Percentiles rank a stretch among this genome's conserved stretches.
Evolutionary conservation across 2,113 vertebrate species (phyloP).

Genomic region (Aspiorhynchus laticeps): DNA sequence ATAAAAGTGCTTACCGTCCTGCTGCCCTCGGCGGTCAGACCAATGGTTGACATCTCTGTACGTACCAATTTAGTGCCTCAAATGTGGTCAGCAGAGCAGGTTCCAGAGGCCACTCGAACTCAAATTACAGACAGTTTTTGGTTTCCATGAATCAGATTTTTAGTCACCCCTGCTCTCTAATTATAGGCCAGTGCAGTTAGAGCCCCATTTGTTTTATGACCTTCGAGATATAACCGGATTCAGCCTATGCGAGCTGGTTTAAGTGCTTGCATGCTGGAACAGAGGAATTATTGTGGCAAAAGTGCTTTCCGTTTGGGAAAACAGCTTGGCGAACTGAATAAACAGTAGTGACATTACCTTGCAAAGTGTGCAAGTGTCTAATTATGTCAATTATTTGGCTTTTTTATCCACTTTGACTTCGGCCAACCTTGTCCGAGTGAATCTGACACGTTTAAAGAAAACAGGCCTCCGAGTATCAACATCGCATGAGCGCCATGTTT

Average conservation of each 20-base stretch:
- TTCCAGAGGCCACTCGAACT: conserved; percentile 47
- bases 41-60: conserved; percentile 32
- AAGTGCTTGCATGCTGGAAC: background rate
- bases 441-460: conserved; percentile 14
- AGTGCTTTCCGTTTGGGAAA: background rate
- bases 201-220: conserved; percentile 59
- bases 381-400: background rate
- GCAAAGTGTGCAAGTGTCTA: background rate
- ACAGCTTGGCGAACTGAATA: background rate
- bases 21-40: conserved; percentile 32
- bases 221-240: conserved; percentile 37
- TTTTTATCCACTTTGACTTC: background rate
- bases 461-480: background rate
- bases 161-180: conserved; percentile 58
- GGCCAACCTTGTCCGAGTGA: background rate
- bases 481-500: conserved; percentile 23
- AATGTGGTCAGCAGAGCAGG: conserved; percentile 51
- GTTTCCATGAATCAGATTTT: conserved; percentile 60
- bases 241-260: conserved; percentile 20
- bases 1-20: background rate
- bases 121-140: conserved; percentile 61
- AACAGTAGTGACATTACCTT: background rate
- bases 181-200: conserved; percentile 54
- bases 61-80: conserved; percentile 53
- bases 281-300: background rate